phyloP scores from a whole-genome alignment of 1,140 invertebrate species.

The Aphaenogaster ashmeadi region DNA sequence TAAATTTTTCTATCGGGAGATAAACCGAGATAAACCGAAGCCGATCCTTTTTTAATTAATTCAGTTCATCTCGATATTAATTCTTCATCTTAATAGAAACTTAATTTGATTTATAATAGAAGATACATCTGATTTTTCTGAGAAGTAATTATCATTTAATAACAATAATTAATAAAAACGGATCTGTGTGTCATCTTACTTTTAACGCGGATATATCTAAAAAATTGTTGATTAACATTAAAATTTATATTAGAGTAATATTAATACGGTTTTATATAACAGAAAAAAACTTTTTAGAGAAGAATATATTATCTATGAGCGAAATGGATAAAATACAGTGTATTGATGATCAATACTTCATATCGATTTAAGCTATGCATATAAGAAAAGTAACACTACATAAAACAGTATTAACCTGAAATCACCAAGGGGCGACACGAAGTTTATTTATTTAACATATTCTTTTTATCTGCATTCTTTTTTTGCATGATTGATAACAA shows the following conservation, averaged over 20 bases:
- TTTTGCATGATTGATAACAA: not conserved
- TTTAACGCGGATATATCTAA: not conserved
- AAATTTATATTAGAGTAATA: not conserved
- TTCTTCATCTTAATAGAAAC: not conserved
- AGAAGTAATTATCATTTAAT: not conserved
- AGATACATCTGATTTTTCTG: not conserved
- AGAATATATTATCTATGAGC: not conserved
- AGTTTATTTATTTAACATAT: not conserved
- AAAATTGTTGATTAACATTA: not conserved
- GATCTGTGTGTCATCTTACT: not conserved
- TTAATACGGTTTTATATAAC: conserved; percentile 3
- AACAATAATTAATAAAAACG: not conserved
- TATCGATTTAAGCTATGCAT: not conserved
- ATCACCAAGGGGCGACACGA: conserved; percentile 12
- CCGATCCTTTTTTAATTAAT: not conserved
- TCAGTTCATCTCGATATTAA: not conserved
- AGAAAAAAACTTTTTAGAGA: not conserved
- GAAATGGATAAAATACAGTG: not conserved
- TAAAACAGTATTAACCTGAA: not conserved
- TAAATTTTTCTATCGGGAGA: not conserved
- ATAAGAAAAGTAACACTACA: not conserved
- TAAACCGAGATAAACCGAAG: not conserved
- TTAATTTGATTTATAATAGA: not conserved
- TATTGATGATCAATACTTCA: not conserved
- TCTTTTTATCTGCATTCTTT: not conserved